These are phyloP conservation scores for Sesia bembeciformis DNA, from an alignment of 2,888 invertebrate species.

Conservation along the genomic window DNA sequence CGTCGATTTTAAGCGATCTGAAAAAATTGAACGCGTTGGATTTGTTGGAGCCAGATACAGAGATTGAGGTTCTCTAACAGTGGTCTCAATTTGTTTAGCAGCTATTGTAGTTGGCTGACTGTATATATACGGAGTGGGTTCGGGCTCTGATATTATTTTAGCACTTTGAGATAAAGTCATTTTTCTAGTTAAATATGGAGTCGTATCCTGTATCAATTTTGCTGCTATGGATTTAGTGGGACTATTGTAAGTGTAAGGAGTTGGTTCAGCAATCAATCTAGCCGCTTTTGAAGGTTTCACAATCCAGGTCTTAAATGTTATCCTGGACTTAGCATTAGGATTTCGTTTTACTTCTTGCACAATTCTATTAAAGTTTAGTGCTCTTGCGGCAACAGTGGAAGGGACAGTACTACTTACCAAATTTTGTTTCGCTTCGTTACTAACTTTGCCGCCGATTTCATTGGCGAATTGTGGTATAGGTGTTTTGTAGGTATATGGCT, in stretches of 20 bases:
- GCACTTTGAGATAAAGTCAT: slow-evolving; percentile 8
- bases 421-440: slow-evolving; percentile 46
- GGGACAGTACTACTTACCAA: slow-evolving; percentile 53
- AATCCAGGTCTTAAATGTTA: slow-evolving; percentile 63
- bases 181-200: slow-evolving; percentile 34
- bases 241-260: slow-evolving; percentile 37
- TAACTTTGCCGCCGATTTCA: slow-evolving; percentile 24
- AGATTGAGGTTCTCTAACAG: slow-evolving; percentile 20
- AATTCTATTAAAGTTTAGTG: slow-evolving; percentile 46
- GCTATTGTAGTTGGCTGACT: slow-evolving; percentile 31
- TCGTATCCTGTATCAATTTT: slow-evolving; percentile 25
- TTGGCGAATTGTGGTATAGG: slow-evolving; percentile 23
- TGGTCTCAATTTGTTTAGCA: slow-evolving; percentile 25
- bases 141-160: slow-evolving; percentile 6
- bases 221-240: slow-evolving; percentile 30
- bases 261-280: slow-evolving; percentile 35
- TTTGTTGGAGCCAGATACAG: slow-evolving; percentile 27
- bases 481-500: slow-evolving; percentile 31
- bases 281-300: slow-evolving; percentile 52
- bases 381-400: slow-evolving; percentile 51
- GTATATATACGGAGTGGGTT: slow-evolving; percentile 14
- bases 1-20: slow-evolving; percentile 14
- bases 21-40: slow-evolving; percentile 22
- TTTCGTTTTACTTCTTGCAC: slow-evolving; percentile 43
- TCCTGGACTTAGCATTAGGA: slow-evolving; percentile 41